Evolutionary conservation across 1,140 invertebrate genomes (phyloP), one percentile per base, ranked within the genome.

Genomic region (Listronotus oregonensis): DNA sequence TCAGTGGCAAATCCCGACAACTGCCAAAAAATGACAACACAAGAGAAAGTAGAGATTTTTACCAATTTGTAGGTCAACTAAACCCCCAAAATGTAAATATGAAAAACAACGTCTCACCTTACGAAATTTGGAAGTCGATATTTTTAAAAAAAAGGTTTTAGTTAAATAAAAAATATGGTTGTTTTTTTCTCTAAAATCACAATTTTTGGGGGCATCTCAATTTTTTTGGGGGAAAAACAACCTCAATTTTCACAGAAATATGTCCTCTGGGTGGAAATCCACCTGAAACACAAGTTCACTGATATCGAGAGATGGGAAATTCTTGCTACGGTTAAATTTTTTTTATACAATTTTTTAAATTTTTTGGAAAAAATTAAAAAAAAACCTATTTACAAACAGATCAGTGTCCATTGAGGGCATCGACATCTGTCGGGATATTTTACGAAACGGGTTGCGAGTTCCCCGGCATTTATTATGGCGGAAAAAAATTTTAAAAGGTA

Each of bases 381-480:
- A 54, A 63, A 63, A 63, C 40, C 50, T 63, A 63, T 63, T 63
- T 63, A 63, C 60, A 63, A 63, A 63, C 60, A 63, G 60, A 54
- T 40, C 40, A 34, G 40, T 44, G 60, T 46, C 60, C 60, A 54
- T 63, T 54, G 49, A 50, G 60, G 60, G 54, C 60, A 63, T 50
- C 60, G 60, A 63, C 60, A 59, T 37, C n/a, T 49, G 42, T 59
- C 42, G 34, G 14, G 27, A 14, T 14, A 37, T 37, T 37, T 18
- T 10, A 10, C 39, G 12, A 56, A 56, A 43, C 54, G 10, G 17
- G 10, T 6, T 17, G 15, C 50, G 6, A 37, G 11, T 32, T 21
- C n/a, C 8, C 17, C 37, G 50, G 37, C 50, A 31, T 52, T 52
- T 34, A 37, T 52, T 37, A 14, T 34, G 17, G 50, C 50, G 50